Evolutionary conservation across 2,797 vertebrate genomes (phyloP), one percentile per base, ranked within the genome.

Genomic region (Ctenopoma kingsleyae): DNA sequence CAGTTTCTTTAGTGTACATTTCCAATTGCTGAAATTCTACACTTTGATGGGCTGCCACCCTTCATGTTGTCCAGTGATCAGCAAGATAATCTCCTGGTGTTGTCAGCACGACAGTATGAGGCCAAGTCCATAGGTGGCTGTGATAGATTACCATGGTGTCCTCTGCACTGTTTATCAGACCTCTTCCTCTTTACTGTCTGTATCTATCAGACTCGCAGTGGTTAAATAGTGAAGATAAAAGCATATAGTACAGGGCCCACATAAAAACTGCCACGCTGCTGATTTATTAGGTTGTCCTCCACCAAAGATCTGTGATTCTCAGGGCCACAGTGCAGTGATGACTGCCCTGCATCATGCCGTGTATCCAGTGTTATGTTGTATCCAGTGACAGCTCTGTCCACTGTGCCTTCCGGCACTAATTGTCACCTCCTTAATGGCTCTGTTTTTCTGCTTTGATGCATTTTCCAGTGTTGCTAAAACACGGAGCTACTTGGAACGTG

Each of bases 141-240:
- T 81, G 85, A 88, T 49, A 59, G 77, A 90, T 89, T 43, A 59
- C 67, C 12, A 25, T 12, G 35, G 25, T 81, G 67, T 66, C 74
- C 67, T 77, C 76, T 64, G 64, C 53, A 27, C 65, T 69, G 74
- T 89, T 90, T 90, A 76, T 88, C 83, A 81, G 82, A 72, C 78
- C 74, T 80, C 74, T 76, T 89, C 61, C 63, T 72, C 74, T 88
- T 88, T 88, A 83, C 84, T 72, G 67, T 71, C 68, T 60, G 41
- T 62, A 69, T 75, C 83, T 76, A 68, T 81, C 83, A 84, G 78
- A 27, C 69, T 70, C 78, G 43, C 67, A 54, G 80, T 86, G 77
- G 87, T 86, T 90, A 88, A 83, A 89, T 77, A 70, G 40, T 62
- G 63, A 56, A 80, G 82, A 89, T 91, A 90, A 91, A 90, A 82